A percentile compares a stretch with the other conserved stretches of the same genome.
Evolutionary conservation across 1,140 invertebrate species (phyloP).

Genomic region (Drosophila bocki): DNA sequence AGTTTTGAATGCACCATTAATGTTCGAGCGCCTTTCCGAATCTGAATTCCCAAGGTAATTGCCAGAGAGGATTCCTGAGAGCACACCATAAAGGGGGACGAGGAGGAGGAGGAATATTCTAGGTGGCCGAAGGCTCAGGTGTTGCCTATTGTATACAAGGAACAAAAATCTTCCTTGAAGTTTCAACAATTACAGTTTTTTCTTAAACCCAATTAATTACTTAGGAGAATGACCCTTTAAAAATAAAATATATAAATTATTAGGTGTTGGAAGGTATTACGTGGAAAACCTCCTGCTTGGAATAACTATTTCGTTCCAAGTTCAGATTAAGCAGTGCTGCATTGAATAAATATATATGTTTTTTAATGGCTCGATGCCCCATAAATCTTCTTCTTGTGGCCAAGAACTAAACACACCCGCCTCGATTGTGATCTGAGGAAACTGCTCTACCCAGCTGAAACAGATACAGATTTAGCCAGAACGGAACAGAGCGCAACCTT

Average conservation of each 20-base stretch:
- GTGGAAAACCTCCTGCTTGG: not conserved
- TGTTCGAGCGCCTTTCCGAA: conserved; percentile 58
- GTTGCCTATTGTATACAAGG: not conserved
- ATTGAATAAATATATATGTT: conserved; percentile 6
- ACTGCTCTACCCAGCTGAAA: conserved; percentile 17
- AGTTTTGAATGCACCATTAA: conserved; percentile 62
- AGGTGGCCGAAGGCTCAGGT: not conserved
- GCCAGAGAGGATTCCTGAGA: not conserved
- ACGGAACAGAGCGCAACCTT: conserved; percentile 37
- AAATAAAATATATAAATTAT: no score
- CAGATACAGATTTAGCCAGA: conserved; percentile 35
- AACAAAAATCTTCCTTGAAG: not conserved
- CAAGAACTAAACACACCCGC: conserved; percentile 4
- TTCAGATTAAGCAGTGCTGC: not conserved
- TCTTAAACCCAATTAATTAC: no score
- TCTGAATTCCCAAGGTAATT: conserved; percentile 46
- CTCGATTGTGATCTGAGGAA: conserved; percentile 29
- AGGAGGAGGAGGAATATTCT: not conserved
- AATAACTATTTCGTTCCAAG: not conserved
- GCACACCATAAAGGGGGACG: not conserved
- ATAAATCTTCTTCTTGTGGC: conserved; percentile 32
- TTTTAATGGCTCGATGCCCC: conserved; percentile 17
- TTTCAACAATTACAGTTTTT: no score
- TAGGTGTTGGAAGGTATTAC: not conserved
- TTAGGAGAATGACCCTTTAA: no score